Conservation (phyloP, 1,140 invertebrate species). For the Pseudomyrmex flavicornis region DNA sequence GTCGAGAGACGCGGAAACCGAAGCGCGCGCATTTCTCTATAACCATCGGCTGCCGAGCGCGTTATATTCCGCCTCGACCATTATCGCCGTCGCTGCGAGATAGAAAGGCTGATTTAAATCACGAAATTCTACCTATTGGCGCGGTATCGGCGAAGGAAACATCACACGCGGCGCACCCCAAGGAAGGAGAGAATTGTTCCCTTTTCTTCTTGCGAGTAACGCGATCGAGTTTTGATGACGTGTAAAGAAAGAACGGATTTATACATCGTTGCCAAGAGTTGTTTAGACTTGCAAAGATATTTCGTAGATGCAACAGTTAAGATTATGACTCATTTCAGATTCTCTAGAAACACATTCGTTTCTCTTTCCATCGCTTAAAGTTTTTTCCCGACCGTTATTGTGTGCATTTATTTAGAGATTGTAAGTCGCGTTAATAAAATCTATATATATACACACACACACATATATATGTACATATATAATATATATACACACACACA, state of each 20-base stretch:
- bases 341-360: not conserved
- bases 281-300: not conserved
- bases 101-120: slow-evolving; percentile 70
- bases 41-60: slow-evolving; percentile 54
- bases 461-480: too few species aligned
- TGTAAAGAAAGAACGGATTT: too few species aligned
- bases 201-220: not conserved
- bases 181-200: slow-evolving; percentile 30
- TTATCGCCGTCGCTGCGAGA: slow-evolving; percentile 64
- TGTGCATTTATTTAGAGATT: slow-evolving; percentile 39
- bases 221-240: too few species aligned
- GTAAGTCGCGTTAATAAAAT: slow-evolving; percentile 78
- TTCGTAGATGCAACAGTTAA: slow-evolving; percentile 1
- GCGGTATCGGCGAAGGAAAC: slow-evolving; percentile 24
- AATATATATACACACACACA: too few species aligned
- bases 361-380: not conserved
- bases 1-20: not conserved
- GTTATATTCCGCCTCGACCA: slow-evolving; percentile 29
- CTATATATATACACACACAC: not conserved
- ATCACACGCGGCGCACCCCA: slow-evolving; percentile 33
- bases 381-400: not conserved
- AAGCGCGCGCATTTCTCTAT: slow-evolving; percentile 28
- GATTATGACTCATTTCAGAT: slow-evolving; percentile 9
- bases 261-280: not conserved
- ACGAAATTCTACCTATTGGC: slow-evolving; percentile 52